Base-by-base conservation (phyloP, 2,113 vertebrate species). In the Vireo altiloquus region DNA sequence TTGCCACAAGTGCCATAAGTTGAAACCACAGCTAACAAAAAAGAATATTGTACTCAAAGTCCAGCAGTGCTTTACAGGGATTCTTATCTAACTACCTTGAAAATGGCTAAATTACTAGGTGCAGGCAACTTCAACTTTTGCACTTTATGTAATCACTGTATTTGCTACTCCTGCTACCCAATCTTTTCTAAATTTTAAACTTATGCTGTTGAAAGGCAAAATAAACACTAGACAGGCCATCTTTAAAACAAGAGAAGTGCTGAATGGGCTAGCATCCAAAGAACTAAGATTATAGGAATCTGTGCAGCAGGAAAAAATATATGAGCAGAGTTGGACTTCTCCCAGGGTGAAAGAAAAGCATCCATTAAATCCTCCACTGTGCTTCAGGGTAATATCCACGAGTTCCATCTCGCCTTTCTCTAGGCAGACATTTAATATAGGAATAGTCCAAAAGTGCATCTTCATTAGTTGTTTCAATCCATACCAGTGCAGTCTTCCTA, bases 31-130 rank as follows among this genome's bases (percentile, higher is more conserved):
- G 33, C 76, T 82, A 75, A 76, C 13, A 91, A 92, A 91, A 92
- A 94, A 49, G n/a, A 57, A 86, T 44, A 72, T 33, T 82, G 19
- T 42, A 56, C 60, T 90, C 40, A n/a, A 21, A 63, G 35, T 77
- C 72, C 64, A 74, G 42, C n/a, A 33, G 19, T 46, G 46, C 42
- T 35, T 89, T 86, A 54, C 86, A 72, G 44, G 28, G 18, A 27
- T 87, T 84, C 81, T 69, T 84, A 65, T 35, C 50, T 84, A 89
- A 35, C 47, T 75, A 11, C 46, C n/a, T 79, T 79, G 86, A 50
- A 96, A 94, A 92, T 61, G 53, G n/a, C n/a, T 69, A 93, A 72
- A 95, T 93, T 87, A 89, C 37, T 84, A 65, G 53, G 61, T 78
- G 40, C 69, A 61, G 33, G 17, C 25, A 79, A 65, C 40, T 79